Percentiles rank a stretch among this genome's conserved stretches.
Conservation (phyloP, 2,113 vertebrate genomes). For the Cynoglossus semilaevis region DNA sequence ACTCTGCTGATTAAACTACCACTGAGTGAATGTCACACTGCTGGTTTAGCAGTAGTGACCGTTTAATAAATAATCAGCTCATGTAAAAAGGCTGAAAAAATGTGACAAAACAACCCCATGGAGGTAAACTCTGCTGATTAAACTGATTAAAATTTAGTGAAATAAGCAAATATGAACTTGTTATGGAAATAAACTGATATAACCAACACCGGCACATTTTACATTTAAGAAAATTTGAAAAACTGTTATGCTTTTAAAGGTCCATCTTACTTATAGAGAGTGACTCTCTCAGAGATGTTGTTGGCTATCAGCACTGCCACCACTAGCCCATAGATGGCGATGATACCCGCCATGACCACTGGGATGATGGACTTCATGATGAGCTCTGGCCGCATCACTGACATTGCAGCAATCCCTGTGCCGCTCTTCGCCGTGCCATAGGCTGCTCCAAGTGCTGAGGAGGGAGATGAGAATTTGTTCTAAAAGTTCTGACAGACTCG, state of each 20-base stretch:
- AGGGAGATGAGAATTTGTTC: background rate
- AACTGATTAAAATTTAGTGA: too few relatives aligned
- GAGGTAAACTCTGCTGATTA: too few relatives aligned
- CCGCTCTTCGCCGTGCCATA: slow-evolving; percentile 98
- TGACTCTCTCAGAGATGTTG: slow-evolving; percentile 80
- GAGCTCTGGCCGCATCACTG: slow-evolving; percentile 97
- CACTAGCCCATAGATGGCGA: slow-evolving; percentile 97
- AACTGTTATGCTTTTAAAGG: background rate
- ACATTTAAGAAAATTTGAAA: too few relatives aligned
- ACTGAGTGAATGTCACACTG: too few relatives aligned
- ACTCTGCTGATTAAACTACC: too few relatives aligned
- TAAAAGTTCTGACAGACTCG: background rate
- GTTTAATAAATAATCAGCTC: too few relatives aligned
- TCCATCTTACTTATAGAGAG: slow-evolving; percentile 86
- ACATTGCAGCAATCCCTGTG: slow-evolving; percentile 98
- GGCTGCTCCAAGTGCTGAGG: slow-evolving; percentile 90
- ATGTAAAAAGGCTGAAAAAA: too few relatives aligned
- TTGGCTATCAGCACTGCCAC: slow-evolving; percentile 98
- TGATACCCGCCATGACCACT: slow-evolving; percentile 99
- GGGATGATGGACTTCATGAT: slow-evolving; percentile 99
- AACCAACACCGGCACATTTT: too few relatives aligned
- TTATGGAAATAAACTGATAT: too few relatives aligned
- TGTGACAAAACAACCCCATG: too few relatives aligned
- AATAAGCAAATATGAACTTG: too few relatives aligned
- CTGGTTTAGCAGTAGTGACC: too few relatives aligned